Evolutionary conservation across 1,140 invertebrate species (phyloP), one percentile per base, ranked within the genome.

Genomic region (Nephila pilipes): DNA sequence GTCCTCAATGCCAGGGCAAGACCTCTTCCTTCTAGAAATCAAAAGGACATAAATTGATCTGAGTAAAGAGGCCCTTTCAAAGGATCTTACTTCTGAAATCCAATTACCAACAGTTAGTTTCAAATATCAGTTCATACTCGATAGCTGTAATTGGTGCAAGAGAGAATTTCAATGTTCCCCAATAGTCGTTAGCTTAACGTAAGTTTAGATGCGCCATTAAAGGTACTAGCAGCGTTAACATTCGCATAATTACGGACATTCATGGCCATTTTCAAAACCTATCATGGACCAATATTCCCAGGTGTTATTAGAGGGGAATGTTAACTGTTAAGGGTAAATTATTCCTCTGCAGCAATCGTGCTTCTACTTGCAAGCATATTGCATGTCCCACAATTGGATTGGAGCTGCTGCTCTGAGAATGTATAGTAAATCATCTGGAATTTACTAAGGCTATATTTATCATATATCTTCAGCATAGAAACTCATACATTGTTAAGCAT

Each of bases 181-280:
- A 65, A 65, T 65, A 65, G 63, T 25, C 63, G 63, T 65, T 65
- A 65, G 63, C 22, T 25, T 12, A n/a, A 25, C 63, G 25, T 65
- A 22, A 65, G 63, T 25, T 25, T 65, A 65, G 63, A 22, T 65
- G 63, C 1, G n/a, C 63, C n/a, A 65, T 65, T 65, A 65, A 65
- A 20, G 63, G 63, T n/a, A 65, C n/a, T 8, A 25, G 20, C 20
- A 65, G 63, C 10, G 63, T 65, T 65, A 65, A 65, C 63, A 65
- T 65, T 65, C 22, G n/a, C 63, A 65, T 65, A 65, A 65, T 65
- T 65, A 65, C 25, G 22, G n/a, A 5, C n/a, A 65, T 65, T 25
- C 63, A 65, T n/a, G 63, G 63, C 1, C 63, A 65, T 65, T 65
- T 65, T 65, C 63, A 65, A 65, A 65, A 65, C 63, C 63, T 65